Evolutionary conservation across 2,113 vertebrate genomes (phyloP).

Genomic region (Anguilla rostrata): DNA sequence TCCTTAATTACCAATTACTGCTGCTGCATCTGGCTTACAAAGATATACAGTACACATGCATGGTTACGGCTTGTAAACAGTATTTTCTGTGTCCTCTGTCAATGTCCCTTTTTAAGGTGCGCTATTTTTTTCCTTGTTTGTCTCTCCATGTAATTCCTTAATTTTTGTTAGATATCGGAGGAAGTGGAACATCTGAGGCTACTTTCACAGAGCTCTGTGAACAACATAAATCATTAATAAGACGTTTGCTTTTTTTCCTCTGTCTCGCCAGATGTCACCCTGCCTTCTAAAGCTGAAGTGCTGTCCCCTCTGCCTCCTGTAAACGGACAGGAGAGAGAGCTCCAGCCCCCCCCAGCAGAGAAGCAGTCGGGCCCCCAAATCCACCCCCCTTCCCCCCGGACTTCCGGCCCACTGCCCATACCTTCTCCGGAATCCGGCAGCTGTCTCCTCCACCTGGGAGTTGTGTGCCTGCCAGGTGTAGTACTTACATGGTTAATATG

Average conservation of each 20-base stretch:
- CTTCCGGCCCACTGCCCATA: slow-evolving; percentile 50
- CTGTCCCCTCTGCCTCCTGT: slow-evolving; percentile 39
- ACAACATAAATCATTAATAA: background rate
- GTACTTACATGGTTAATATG: background rate
- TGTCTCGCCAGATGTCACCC: slow-evolving; percentile 53
- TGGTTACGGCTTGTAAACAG: background rate
- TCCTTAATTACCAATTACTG: too few relatives aligned
- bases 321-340: slow-evolving; percentile 41
- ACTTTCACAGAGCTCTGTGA: background rate
- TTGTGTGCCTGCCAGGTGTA: slow-evolving; percentile 83
- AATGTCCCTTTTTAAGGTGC: background rate
- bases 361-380: slow-evolving; percentile 23
- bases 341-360: slow-evolving; percentile 31
- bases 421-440: slow-evolving; percentile 54
- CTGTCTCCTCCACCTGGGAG: slow-evolving; percentile 72
- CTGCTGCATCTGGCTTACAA: too few relatives aligned
- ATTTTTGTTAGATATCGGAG: background rate
- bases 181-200: background rate
- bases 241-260: slow-evolving; percentile 29
- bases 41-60: background rate
- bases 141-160: background rate
- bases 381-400: slow-evolving; percentile 38
- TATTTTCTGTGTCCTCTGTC: background rate
- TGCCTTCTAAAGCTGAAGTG: slow-evolving; percentile 22
- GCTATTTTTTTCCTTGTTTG: background rate